These are phyloP conservation scores for Temnothorax unifasciatus DNA, from an alignment of 2,888 invertebrate species.

Conservation along the genomic window DNA sequence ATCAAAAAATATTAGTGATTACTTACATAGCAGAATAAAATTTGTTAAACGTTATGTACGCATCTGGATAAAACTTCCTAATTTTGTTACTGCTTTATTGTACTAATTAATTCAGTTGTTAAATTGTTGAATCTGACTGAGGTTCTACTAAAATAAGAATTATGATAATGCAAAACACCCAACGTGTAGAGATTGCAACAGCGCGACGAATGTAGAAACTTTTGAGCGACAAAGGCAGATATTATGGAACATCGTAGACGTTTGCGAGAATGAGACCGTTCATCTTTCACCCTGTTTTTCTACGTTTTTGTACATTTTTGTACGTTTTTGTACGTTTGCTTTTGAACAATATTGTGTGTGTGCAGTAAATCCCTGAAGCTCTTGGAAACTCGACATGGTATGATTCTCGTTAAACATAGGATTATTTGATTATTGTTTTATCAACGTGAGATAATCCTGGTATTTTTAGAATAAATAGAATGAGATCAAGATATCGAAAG, in stretches of 20 bases:
- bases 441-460: background rate
- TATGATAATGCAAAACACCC: background rate
- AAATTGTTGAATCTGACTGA: background rate
- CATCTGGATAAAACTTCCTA: background rate
- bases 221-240: background rate
- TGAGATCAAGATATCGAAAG: too few species aligned
- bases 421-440: background rate
- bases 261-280: constrained; percentile 30
- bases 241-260: constrained; percentile 19
- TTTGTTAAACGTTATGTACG: background rate
- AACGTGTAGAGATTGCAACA: background rate
- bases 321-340: background rate
- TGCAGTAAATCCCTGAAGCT: too few species aligned
- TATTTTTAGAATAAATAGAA: background rate
- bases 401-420: background rate
- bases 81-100: constrained; percentile 3
- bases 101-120: constrained; percentile 18
- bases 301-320: background rate
- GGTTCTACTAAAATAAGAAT: constrained; percentile 26
- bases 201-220: constrained; percentile 38
- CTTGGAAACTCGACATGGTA: background rate
- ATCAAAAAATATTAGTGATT: background rate
- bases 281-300: constrained; percentile 32
- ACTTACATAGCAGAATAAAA: background rate
- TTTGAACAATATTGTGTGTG: background rate